Conservation (phyloP, 2,113 vertebrate genomes). For the Rhinoptilus africanus region DNA sequence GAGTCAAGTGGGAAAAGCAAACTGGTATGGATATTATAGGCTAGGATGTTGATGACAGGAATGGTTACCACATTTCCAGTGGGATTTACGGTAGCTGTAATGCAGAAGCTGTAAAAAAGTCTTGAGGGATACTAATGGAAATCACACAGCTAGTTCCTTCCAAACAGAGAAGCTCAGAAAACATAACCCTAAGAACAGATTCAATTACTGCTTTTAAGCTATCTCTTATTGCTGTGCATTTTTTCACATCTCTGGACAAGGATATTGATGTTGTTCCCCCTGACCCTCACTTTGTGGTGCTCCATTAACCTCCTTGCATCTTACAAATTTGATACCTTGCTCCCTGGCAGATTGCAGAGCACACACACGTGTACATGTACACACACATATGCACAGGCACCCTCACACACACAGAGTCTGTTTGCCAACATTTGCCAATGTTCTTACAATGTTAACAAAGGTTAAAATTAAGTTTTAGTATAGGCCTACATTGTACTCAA, state of each 20-base stretch:
- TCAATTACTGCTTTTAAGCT: not conserved
- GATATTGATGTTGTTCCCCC: not conserved
- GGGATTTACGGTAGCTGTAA: not conserved
- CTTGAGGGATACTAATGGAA: not conserved
- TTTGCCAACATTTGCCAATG: not conserved
- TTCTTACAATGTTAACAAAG: not conserved
- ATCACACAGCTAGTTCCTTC: not conserved
- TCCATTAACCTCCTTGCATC: not conserved
- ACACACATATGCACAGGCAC: not conserved
- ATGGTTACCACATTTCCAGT: not conserved
- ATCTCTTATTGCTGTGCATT: not conserved
- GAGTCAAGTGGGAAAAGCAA: not conserved
- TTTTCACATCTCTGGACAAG: not conserved
- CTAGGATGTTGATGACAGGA: not conserved
- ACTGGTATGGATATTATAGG: not conserved
- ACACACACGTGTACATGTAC: accelerated
- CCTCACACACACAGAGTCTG: not conserved
- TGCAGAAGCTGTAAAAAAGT: constrained; percentile 9
- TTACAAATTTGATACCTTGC: not conserved
- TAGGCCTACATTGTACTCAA: not conserved
- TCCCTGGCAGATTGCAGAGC: not conserved
- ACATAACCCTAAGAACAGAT: not conserved
- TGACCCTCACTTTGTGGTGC: not conserved
- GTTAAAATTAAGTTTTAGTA: constrained; percentile 43
- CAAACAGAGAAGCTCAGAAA: not conserved